phyloP scores from a whole-genome alignment of 2,113 vertebrate genomes.

The Hystrix brachyura region DNA sequence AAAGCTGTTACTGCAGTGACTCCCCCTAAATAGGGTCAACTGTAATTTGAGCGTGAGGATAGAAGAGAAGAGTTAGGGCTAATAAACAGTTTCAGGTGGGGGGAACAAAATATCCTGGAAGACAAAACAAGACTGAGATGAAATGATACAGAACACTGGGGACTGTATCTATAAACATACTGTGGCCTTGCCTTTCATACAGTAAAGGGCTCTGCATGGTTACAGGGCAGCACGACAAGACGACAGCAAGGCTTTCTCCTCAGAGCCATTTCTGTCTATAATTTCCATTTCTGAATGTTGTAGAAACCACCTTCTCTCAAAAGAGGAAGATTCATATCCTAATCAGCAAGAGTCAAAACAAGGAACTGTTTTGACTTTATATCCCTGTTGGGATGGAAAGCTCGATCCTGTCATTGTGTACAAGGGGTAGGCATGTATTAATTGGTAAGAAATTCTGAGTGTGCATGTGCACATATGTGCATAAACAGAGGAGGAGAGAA shows the following conservation, averaged over 20 bases:
- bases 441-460: slow-evolving; percentile 20
- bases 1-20: slow-evolving; percentile 1
- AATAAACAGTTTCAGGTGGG: background rate
- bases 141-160: background rate
- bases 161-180: background rate
- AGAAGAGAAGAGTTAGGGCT: background rate
- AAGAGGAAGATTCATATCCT: slow-evolving; percentile 79
- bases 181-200: background rate
- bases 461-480: background rate
- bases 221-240: slow-evolving; percentile 48
- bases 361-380: slow-evolving; percentile 38
- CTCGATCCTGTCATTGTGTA: slow-evolving; percentile 20
- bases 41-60: slow-evolving; percentile 37
- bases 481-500: slow-evolving; percentile 48
- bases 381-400: slow-evolving; percentile 46
- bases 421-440: background rate
- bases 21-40: background rate
- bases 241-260: slow-evolving; percentile 44
- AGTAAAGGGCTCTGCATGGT: slow-evolving; percentile 16
- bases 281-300: slow-evolving; percentile 64
- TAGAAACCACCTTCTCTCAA: slow-evolving; percentile 76
- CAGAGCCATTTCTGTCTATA: slow-evolving; percentile 55
- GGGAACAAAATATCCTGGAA: slow-evolving; percentile 25
- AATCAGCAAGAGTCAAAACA: slow-evolving; percentile 66
- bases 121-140: background rate